Base-by-base conservation (phyloP, 2,888 invertebrate species). In the Antheraea assamensis region DNA sequence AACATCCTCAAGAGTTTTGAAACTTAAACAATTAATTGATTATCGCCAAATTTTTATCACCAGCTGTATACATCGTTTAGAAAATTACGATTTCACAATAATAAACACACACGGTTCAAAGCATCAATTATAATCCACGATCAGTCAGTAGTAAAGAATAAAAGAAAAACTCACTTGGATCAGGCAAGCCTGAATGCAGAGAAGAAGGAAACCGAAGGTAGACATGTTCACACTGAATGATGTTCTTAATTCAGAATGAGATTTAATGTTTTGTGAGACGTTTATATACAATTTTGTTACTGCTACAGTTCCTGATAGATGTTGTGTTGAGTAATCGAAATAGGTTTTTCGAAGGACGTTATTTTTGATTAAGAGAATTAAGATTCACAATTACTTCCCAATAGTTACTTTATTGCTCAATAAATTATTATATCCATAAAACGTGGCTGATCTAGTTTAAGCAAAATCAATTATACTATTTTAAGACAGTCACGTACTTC, bases 151-250 rank as follows among this genome's bases (percentile, higher is more conserved):
- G 13, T 42, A 42, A 10, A 42, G 13, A 42, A 2, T 13, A 42
- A 42, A 42, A 35, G 30, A 27, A 64, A 24, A 24, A 72, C 75
- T 77, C 76, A 87, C 87, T 79, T 87, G 84, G 72, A 84, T 74
- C 75, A 86, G 80, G 78, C 82, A 85, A 77, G 82, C 84, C 77
- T 86, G 85, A 75, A 81, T 74, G 81, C 83, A 86, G 77, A 87
- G 73, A 24, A 85, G 61, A n/a, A 87, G 73, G 70, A 86, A 70
- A 72, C 81, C 74, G 74, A 84, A 84, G 74, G 82, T 74, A 74
- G 81, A 79, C 85, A 86, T 85, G 73, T 80, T 82, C n/a, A n/a
- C 30, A 66, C 58, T 58, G 58, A 52, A 52, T 52, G 3, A 52
- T 19, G 10, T 58, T 13, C 24, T 24, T n/a, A 58, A 58, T 58